These are phyloP conservation scores for Cheilosia grossa DNA, from an alignment of 2,888 invertebrate species.

Conservation along the genomic window DNA sequence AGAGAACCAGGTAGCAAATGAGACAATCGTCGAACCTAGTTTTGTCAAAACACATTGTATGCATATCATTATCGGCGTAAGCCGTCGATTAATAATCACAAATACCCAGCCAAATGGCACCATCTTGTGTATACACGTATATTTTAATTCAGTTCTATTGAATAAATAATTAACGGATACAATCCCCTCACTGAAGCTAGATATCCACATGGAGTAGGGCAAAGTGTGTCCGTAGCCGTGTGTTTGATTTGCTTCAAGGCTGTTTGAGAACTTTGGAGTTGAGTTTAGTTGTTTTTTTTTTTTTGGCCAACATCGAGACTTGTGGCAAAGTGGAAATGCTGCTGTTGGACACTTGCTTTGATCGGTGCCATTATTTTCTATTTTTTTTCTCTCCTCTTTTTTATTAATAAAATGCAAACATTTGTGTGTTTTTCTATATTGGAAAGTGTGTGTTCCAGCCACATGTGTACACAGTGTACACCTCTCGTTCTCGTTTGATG, in stretches of 20 bases:
- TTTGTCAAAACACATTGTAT: conserved; percentile 31
- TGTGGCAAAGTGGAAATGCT: neutral
- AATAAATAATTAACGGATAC: conserved; percentile 51
- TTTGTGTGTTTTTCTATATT: neutral
- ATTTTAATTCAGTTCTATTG: conserved; percentile 33
- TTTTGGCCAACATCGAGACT: neutral
- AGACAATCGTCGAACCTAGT: conserved; percentile 29
- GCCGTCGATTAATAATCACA: conserved; percentile 38
- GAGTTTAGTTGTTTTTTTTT: neutral
- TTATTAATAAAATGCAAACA: conserved; percentile 14
- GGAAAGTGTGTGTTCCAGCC: neutral
- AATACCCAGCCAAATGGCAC: conserved; percentile 31
- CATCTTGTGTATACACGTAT: neutral
- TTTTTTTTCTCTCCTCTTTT: conserved; percentile 8
- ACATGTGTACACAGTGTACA: neutral
- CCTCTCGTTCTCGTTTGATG: neutral
- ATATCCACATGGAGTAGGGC: conserved; percentile 6
- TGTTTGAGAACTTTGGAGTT: conserved; percentile 19
- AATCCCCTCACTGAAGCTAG: conserved; percentile 10
- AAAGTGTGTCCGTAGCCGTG: conserved; percentile 13
- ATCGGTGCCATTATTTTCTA: conserved; percentile 38
- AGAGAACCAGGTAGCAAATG: conserved; percentile 13
- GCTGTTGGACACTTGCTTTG: conserved; percentile 25
- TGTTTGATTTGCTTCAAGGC: conserved; percentile 47
- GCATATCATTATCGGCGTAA: conserved; percentile 35